A percentile compares a stretch with the other conserved stretches of the same genome.
Conservation (phyloP, 2,888 invertebrate genomes). For the Malacosoma neustria region DNA sequence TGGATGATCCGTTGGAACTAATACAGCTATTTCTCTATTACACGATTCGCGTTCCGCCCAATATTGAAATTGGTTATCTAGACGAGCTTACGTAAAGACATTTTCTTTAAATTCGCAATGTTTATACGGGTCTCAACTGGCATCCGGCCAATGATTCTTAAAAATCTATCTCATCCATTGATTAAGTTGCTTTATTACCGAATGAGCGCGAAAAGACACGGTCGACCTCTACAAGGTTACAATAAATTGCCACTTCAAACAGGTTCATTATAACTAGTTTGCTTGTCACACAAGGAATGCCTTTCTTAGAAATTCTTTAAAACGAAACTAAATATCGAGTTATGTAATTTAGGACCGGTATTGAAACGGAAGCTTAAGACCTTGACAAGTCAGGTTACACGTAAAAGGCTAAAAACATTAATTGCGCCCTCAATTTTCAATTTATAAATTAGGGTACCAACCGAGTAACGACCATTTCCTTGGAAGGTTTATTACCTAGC, state of each 20-base stretch:
- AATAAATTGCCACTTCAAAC: constrained; percentile 28
- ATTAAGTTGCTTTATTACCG: constrained; percentile 57
- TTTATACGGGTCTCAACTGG: constrained; percentile 64
- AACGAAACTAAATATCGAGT: constrained; percentile 2
- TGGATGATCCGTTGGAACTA: not conserved
- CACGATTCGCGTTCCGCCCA: constrained; percentile 4
- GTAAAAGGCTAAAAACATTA: not conserved
- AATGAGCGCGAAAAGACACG: constrained; percentile 49
- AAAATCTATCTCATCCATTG: constrained; percentile 70
- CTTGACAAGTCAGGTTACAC: not conserved
- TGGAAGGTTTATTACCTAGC: no score
- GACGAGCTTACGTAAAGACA: constrained; percentile 50
- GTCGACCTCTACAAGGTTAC: constrained; percentile 62
- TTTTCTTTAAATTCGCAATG: constrained; percentile 65
- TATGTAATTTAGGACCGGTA: not conserved
- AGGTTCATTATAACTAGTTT: constrained; percentile 20
- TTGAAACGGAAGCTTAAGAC: not conserved
- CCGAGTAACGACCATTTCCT: no score
- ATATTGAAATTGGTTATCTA: constrained; percentile 22
- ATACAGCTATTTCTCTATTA: not conserved
- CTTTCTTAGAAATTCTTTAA: constrained; percentile 21
- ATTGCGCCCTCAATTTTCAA: no score
- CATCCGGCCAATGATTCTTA: constrained; percentile 58
- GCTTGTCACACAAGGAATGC: constrained; percentile 18
- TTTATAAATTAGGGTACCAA: no score